Base-by-base conservation (phyloP, 2,888 invertebrate species). In the Leptinotarsa tumamoca region DNA sequence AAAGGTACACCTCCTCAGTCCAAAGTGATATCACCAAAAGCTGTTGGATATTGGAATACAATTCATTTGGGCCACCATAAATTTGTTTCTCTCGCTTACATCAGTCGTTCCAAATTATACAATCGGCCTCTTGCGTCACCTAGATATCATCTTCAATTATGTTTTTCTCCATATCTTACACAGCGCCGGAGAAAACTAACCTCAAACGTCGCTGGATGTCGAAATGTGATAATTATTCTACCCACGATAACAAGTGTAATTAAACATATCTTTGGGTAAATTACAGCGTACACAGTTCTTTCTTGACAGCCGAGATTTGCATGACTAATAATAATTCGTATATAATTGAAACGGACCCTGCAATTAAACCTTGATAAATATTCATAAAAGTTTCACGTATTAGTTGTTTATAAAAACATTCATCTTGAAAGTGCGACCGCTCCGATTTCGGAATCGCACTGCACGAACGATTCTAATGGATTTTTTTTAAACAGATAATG, bases 391-490 rank as follows among this genome's bases (percentile, higher is more conserved):
- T 75, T 69, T 43, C 54, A 33, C 66, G 27, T 54, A 72, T 72
- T 63, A 72, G 72, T 67, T 56, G 33, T n/a, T 66, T 18, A 67
- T 43, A 72, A 67, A 72, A 72, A 72, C 67, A 72, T 67, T 54
- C 51, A 43, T 72, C 72, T 27, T 7, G 27, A 63, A 33, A 33
- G 63, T 63, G 63, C 33, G 63, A 33, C 66, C 72, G 67, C 68
- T 72, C 75, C 50, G 78, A 58, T 58, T 58, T 13, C 23, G 23
- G 15, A 76, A 76, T 76, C 73, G 75, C 67, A 75, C 66, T 76
- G 23, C 63, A 33, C 74, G 79, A 77, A 75, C 79, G 76, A 78
- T 71, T 79, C 74, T 80, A 80, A 80, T 80, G 80, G 75, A 67
- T 74, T 80, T 79, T 80, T 77, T 80, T 78, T 0, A 13, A 58